phyloP scores from a whole-genome alignment of 35 echinoderm and acorn worm species.

The Anneissia japonica region DNA sequence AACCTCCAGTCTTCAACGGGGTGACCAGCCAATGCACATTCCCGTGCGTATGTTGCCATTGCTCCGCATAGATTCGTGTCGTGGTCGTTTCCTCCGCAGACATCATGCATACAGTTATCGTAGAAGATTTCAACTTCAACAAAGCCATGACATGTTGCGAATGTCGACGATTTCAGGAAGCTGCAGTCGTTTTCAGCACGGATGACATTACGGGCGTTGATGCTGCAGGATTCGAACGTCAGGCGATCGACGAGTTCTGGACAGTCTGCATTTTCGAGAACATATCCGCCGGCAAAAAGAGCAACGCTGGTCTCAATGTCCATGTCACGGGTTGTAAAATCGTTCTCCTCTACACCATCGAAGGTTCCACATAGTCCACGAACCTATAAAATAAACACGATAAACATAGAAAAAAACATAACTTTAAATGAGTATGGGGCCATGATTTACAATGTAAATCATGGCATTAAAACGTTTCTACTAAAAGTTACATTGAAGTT shows the following conservation, averaged over 20 bases:
- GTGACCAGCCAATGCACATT: conserved; percentile 26
- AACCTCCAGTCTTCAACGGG: conserved; percentile 16
- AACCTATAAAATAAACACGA: not conserved
- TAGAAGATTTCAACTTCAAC: conserved; percentile 10
- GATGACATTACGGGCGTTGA: conserved; percentile 18
- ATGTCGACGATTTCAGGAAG: not conserved
- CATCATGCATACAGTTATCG: conserved; percentile 20
- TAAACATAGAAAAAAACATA: no score
- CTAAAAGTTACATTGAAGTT: no score
- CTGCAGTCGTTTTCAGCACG: conserved; percentile 4
- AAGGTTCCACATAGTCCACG: conserved; percentile 8
- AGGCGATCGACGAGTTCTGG: not conserved
- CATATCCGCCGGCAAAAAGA: conserved; percentile 6
- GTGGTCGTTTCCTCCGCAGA: conserved; percentile 15
- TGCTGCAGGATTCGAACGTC: conserved; percentile 4
- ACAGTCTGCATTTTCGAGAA: not conserved
- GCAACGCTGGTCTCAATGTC: not conserved
- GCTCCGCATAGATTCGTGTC: conserved; percentile 1
- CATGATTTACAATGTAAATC: no score
- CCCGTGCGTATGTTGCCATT: conserved; percentile 7
- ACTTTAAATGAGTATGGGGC: no score
- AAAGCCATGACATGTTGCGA: not conserved
- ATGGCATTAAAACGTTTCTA: no score
- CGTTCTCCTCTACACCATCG: not conserved
- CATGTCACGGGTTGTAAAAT: not conserved